Base-by-base conservation (phyloP, 2,888 invertebrate genomes). In the Volucella inflata region DNA sequence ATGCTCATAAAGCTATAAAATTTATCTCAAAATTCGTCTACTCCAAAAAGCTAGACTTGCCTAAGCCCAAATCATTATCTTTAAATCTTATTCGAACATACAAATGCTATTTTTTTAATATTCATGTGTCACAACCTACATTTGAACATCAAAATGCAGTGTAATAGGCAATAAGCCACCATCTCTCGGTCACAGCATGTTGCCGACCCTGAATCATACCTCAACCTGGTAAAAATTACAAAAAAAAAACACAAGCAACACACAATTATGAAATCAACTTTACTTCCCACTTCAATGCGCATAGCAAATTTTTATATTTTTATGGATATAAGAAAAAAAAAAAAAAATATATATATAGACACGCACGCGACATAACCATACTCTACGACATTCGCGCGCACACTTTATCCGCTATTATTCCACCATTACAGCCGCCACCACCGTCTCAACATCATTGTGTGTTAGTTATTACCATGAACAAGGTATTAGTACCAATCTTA, bases 201-300 rank as follows among this genome's bases (percentile, higher is more conserved):
- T 64, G 70, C 62, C 70, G 70, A 78, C 78, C 78, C 78, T 78
- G 78, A 78, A 78, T 62, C 70, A 71, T 48, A 57, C 72, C 57
- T 62, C 65, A n/a, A 57, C 21, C 67, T 48, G 30, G 30, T 0
- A 30, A 30, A 30, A 30, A 6, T 30, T 30, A 30, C 30, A 30
- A 30, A 0, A 30, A 30, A 21, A 50, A 46, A 36, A 48, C n/a
- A 50, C 64, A 74, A 55, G 16, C 46, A 11, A 40, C 51, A 57
- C 44, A 64, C 38, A 57, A 72, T 84, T 84, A 84, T 79, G 79
- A 84, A 84, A 84, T 65, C 17, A 75, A 84, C 70, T 84, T 75
- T 46, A 79, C 79, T 84, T 79, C 83, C 83, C 83, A 79, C 83
- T 79, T 75, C 40, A 79, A 75, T 79, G 83, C 83, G 79, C 79